Evolutionary conservation across 2,797 vertebrate genomes (phyloP).

Genomic region (Ataeniobius toweri): DNA sequence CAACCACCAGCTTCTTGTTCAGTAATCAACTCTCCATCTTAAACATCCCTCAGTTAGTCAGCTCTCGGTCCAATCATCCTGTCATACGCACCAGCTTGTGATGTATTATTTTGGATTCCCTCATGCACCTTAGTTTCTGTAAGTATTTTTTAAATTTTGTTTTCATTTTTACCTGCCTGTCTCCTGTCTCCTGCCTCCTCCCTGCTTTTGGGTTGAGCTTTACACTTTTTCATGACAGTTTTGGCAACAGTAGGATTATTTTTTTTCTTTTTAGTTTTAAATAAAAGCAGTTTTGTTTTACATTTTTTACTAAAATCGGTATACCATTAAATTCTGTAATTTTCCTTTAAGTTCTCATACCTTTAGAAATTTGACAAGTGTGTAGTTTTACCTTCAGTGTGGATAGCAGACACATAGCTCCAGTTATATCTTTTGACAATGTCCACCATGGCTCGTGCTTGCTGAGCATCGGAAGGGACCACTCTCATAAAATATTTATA

Average conservation of each 20-base stretch:
- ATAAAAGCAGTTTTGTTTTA: not conserved
- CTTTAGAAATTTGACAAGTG: constrained; percentile 17
- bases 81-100: too few relatives aligned
- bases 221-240: not conserved
- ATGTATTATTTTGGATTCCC: too few relatives aligned
- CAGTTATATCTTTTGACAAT: constrained; percentile 99
- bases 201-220: too few relatives aligned
- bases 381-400: constrained; percentile 90
- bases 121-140: too few relatives aligned
- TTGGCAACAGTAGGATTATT: not conserved
- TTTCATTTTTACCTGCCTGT: too few relatives aligned
- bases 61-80: too few relatives aligned
- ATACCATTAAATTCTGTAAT: not conserved
- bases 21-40: too few relatives aligned
- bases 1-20: too few relatives aligned
- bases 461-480: constrained; percentile 96
- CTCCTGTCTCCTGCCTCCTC: too few relatives aligned
- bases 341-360: not conserved
- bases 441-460: constrained; percentile 98
- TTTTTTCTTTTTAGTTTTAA: not conserved
- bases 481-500: constrained; percentile 95
- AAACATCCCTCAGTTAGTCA: too few relatives aligned
- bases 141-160: too few relatives aligned
- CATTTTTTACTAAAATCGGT: not conserved
- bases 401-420: constrained; percentile 98